These are phyloP conservation scores for Albula goreensis DNA, from an alignment of 2,113 vertebrate genomes.

Conservation along the genomic window DNA sequence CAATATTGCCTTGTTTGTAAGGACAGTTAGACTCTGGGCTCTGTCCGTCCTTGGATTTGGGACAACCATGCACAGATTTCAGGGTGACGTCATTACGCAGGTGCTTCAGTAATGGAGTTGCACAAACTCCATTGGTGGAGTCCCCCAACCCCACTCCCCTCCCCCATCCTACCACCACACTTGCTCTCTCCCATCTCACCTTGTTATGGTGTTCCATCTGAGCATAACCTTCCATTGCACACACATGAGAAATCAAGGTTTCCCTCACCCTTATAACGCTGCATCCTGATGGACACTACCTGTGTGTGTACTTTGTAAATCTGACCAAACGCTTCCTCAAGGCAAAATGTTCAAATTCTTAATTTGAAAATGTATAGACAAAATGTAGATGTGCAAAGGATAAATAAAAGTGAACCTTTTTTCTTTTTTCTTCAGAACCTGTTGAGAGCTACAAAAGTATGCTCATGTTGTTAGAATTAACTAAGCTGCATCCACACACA, in stretches of 20 bases:
- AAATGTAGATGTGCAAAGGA: neutral
- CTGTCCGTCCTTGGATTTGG: slow-evolving; percentile 15
- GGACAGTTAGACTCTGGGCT: neutral
- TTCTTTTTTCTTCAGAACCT: neutral
- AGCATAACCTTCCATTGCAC: neutral
- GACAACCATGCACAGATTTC: neutral
- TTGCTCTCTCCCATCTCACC: neutral
- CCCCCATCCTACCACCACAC: neutral
- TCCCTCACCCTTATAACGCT: too few relatives aligned
- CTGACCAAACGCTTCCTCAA: neutral
- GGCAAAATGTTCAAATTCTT: neutral
- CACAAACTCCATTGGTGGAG: too few relatives aligned
- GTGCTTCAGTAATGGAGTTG: too few relatives aligned
- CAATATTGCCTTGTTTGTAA: neutral
- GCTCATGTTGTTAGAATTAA: neutral
- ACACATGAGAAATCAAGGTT: too few relatives aligned
- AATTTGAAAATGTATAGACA: neutral
- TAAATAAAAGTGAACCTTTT: neutral
- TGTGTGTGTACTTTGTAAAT: neutral
- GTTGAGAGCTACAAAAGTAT: neutral
- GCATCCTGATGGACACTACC: neutral
- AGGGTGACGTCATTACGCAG: neutral
- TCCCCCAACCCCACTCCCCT: too few relatives aligned
- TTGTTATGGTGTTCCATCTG: neutral
- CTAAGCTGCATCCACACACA: slow-evolving; percentile 28